Conservation (phyloP, 2,113 vertebrate species). For the Uria aalge region DNA sequence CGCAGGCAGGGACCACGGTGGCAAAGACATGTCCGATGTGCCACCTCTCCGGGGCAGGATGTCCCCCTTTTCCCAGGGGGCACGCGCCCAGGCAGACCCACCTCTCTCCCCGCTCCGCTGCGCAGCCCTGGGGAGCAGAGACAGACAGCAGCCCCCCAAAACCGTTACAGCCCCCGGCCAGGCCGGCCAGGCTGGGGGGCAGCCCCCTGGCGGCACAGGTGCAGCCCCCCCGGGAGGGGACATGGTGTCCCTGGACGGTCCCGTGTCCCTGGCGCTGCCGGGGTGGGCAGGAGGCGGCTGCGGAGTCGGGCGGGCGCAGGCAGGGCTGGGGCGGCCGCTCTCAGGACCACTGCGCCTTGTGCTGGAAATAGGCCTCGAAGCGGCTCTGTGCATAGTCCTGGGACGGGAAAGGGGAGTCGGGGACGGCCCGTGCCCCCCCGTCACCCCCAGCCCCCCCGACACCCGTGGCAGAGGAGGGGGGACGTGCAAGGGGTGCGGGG, state of each 20-base stretch:
- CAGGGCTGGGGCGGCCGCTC: neutral
- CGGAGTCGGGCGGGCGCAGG: neutral
- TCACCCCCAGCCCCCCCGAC: neutral
- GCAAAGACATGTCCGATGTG: neutral
- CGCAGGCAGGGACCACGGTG: neutral
- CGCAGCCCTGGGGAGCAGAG: neutral
- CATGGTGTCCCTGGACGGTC: neutral
- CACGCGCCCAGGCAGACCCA: rapidly evolving
- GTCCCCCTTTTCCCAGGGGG: neutral
- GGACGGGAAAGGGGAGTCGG: neutral
- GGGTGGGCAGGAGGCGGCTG: neutral
- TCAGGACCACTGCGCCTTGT: conserved; percentile 60
- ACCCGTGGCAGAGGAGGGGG: neutral
- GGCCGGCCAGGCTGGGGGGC: no score
- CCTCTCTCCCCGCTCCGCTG: neutral
- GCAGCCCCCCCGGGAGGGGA: neutral
- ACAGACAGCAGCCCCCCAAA: neutral
- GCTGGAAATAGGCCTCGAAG: conserved; percentile 86
- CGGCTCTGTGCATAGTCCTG: conserved; percentile 89
- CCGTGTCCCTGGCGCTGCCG: neutral
- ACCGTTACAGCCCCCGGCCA: neutral
- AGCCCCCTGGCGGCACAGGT: neutral
- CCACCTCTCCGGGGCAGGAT: neutral
- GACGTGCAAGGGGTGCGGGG: rapidly evolving
- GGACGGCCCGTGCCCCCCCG: neutral